A percentile compares a stretch with the other conserved stretches of the same genome.
These are phyloP conservation scores for Smittia sp. DNA, from an alignment of 2,888 invertebrate genomes.

Conservation along the genomic window DNA sequence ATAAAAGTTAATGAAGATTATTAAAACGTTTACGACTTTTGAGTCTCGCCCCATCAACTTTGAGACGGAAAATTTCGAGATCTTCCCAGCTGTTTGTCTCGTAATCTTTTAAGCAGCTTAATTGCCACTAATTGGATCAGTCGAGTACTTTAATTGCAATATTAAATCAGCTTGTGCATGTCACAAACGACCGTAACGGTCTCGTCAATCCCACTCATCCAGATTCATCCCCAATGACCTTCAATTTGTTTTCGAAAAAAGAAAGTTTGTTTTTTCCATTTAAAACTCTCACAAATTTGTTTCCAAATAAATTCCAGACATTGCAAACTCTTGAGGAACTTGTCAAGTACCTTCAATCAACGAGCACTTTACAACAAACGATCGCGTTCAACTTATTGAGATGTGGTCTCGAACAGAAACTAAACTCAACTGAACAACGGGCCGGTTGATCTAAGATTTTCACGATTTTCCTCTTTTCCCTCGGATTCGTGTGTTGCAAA, in stretches of 20 bases:
- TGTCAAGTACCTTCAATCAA: neutral
- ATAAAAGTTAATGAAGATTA: neutral
- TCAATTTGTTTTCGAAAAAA: neutral
- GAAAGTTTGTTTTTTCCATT: neutral
- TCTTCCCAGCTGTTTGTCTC: neutral
- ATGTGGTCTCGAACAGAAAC: conserved; percentile 32
- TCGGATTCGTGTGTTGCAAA: neutral
- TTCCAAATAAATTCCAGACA: neutral
- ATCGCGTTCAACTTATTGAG: conserved; percentile 32
- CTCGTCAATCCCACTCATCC: neutral
- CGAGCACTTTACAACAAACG: neutral
- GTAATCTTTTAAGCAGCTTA: no score
- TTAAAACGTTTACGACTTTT: conserved; percentile 8
- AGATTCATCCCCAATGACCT: neutral
- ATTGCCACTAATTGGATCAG: no score
- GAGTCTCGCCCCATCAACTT: neutral
- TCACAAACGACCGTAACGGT: no score
- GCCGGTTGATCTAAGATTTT: conserved; percentile 2
- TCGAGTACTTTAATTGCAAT: no score
- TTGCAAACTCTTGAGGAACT: neutral
- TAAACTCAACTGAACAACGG: conserved; percentile 38
- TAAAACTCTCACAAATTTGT: neutral
- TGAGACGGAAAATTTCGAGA: neutral
- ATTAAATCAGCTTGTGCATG: no score
- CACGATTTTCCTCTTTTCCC: conserved; percentile 18